phyloP scores from a whole-genome alignment of 2,888 invertebrate species.

The Meiosimyza platycephala region DNA sequence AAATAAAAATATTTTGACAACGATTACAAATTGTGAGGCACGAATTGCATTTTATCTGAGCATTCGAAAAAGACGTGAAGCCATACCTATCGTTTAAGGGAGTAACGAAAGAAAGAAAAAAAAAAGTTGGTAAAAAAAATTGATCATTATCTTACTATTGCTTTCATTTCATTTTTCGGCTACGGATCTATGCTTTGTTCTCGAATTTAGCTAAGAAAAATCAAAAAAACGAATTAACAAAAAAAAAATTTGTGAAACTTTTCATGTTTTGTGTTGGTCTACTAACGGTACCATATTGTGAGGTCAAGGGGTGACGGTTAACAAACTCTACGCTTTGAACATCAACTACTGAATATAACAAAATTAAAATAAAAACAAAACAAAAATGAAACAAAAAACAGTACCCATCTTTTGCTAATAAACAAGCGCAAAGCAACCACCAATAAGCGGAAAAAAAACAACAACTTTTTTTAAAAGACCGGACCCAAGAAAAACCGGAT shows the following conservation, averaged over 20 bases:
- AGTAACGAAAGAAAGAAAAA: too few species aligned
- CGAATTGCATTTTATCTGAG: slow-evolving; percentile 19
- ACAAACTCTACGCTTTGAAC: slow-evolving; percentile 20
- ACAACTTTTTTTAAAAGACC: background rate
- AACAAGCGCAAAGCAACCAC: slow-evolving; percentile 5
- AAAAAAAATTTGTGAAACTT: slow-evolving; percentile 12
- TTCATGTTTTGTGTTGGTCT: slow-evolving; percentile 26
- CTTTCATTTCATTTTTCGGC: slow-evolving; percentile 2
- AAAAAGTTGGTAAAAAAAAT: too few species aligned
- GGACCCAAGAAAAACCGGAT: background rate
- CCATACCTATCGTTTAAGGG: background rate
- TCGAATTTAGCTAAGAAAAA: background rate
- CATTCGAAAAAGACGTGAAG: background rate
- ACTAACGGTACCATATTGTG: slow-evolving; percentile 30
- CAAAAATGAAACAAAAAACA: background rate
- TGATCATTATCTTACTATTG: background rate
- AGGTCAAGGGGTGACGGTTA: slow-evolving; percentile 38
- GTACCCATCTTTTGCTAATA: background rate
- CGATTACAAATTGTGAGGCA: slow-evolving; percentile 28
- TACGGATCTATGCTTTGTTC: slow-evolving; percentile 16
- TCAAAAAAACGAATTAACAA: slow-evolving; percentile 12
- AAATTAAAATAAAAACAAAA: background rate
- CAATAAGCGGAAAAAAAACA: background rate
- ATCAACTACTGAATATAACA: background rate
- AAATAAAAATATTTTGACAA: background rate